Conservation (phyloP, 2,113 vertebrate genomes). For the Drymodes brunneopygia region DNA sequence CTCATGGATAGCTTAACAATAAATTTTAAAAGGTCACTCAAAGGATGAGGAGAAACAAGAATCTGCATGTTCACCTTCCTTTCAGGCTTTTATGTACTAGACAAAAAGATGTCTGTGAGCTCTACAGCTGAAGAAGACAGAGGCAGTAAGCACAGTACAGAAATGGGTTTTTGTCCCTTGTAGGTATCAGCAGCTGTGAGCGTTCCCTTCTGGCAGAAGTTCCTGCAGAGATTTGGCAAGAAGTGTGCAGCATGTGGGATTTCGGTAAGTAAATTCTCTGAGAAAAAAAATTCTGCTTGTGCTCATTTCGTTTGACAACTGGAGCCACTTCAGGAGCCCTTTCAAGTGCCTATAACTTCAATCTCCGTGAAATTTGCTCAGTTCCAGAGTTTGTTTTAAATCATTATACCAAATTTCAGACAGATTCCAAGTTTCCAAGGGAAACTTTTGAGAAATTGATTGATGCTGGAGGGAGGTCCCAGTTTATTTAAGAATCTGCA, state of each 20-base stretch:
- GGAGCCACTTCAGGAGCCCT: neutral
- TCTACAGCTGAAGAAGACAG: neutral
- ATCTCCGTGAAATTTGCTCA: neutral
- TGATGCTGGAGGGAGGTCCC: neutral
- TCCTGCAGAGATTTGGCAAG: slow-evolving; percentile 91
- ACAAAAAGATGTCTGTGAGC: neutral
- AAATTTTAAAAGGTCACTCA: neutral
- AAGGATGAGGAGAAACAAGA: neutral
- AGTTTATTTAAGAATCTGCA: neutral
- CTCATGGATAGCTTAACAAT: neutral
- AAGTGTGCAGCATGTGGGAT: slow-evolving; percentile 89
- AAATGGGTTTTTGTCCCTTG: neutral
- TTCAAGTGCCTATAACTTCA: neutral
- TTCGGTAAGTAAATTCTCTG: slow-evolving; percentile 76
- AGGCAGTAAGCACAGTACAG: neutral
- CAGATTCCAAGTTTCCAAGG: neutral
- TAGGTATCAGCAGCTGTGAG: slow-evolving; percentile 89
- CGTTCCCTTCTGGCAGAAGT: slow-evolving; percentile 93
- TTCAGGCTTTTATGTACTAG: neutral
- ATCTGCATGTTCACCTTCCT: neutral
- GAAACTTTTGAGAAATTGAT: neutral
- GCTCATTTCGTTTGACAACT: neutral
- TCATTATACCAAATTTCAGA: neutral
- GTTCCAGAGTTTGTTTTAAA: neutral
- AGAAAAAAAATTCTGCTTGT: neutral